phyloP scores from a whole-genome alignment of 2,888 invertebrate species.

The Dimorphilus gyrociliatus region DNA sequence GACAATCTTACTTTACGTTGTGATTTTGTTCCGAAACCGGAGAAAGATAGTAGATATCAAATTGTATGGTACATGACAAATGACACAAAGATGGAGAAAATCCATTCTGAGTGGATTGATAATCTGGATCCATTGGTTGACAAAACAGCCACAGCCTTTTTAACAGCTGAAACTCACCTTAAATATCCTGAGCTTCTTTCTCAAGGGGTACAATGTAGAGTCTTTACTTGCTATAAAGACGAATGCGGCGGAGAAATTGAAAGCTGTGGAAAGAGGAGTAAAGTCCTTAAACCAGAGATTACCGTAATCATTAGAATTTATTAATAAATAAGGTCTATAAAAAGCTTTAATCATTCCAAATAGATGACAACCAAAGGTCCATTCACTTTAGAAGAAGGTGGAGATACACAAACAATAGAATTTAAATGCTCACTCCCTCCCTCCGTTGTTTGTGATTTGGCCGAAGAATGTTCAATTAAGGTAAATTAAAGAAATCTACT shows the following conservation, averaged over 20 bases:
- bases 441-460: slow-evolving; percentile 6
- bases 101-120: too few species aligned
- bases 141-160: neutral
- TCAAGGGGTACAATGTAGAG: slow-evolving; percentile 4
- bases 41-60: slow-evolving; percentile 3
- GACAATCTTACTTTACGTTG: slow-evolving; percentile 3
- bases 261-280: slow-evolving; percentile 4
- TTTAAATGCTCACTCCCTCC: slow-evolving; percentile 5
- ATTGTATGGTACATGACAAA: slow-evolving; percentile 6
- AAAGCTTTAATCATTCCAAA: too few species aligned
- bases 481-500: neutral
- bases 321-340: neutral
- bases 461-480: slow-evolving; percentile 2
- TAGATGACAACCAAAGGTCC: slow-evolving; percentile 2
- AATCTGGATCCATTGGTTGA: neutral
- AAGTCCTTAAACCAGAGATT: slow-evolving; percentile 4
- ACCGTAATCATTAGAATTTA: slow-evolving; percentile 2
- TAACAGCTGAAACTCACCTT: neutral
- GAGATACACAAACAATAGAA: neutral
- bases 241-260: slow-evolving; percentile 6
- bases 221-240: slow-evolving; percentile 5
- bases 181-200: neutral
- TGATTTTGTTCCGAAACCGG: slow-evolving; percentile 3
- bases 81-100: slow-evolving; percentile 1
- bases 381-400: slow-evolving; percentile 4